phyloP scores from a whole-genome alignment of 2,113 vertebrate species.

The Anguilla rostrata region DNA sequence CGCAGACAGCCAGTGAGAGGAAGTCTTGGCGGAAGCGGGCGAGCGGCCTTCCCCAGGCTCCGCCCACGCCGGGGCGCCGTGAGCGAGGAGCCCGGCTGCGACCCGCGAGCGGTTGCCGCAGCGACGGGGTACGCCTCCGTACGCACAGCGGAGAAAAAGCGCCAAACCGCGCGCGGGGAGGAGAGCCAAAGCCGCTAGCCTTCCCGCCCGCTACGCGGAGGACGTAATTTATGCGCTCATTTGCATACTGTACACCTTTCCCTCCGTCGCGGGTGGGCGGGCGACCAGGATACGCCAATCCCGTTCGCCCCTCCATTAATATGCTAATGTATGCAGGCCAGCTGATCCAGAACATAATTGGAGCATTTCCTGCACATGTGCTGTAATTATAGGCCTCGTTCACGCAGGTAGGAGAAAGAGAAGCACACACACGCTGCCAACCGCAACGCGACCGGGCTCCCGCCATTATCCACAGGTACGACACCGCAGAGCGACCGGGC shows the following conservation, averaged over 20 bases:
- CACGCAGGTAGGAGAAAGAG: constrained; percentile 8
- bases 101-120: not conserved
- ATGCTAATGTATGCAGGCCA: constrained; percentile 23
- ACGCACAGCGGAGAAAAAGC: too few species aligned
- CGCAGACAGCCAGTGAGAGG: too few species aligned
- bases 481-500: too few species aligned
- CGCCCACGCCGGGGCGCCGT: too few species aligned
- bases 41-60: too few species aligned
- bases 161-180: not conserved
- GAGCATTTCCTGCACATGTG: constrained; percentile 26
- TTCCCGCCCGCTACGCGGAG: too few species aligned
- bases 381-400: constrained; percentile 27
- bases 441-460: not conserved
- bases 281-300: not conserved
- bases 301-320: constrained; percentile 8
- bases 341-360: constrained; percentile 10
- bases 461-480: too few species aligned
- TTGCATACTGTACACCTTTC: not conserved
- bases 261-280: not conserved
- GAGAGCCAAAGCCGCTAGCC: not conserved
- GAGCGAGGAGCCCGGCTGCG: too few species aligned
- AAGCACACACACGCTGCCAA: not conserved
- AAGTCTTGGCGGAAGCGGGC: too few species aligned
- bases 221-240: not conserved
- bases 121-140: not conserved